Conservation (phyloP, 1,140 invertebrate genomes). For the Magallana angulata region DNA sequence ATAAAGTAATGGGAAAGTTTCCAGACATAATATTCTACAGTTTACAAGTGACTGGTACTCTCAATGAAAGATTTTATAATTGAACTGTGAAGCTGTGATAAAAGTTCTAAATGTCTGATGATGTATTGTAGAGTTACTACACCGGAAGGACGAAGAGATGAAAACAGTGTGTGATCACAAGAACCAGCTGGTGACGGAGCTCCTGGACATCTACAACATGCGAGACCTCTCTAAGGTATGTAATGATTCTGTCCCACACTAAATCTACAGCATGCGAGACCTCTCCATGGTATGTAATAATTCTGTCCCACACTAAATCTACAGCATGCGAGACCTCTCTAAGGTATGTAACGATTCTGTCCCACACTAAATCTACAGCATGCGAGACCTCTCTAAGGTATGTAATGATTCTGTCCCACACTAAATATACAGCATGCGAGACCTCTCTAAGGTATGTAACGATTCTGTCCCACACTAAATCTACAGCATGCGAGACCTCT, state of each 20-base stretch:
- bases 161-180: constrained; percentile 92
- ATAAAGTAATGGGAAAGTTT: no score
- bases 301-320: constrained; percentile 74
- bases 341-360: not conserved
- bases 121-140: constrained; percentile 83
- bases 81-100: no score
- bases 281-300: constrained; percentile 1
- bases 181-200: constrained; percentile 88
- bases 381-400: constrained; percentile 45
- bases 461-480: no score
- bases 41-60: no score
- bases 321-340: constrained; percentile 55
- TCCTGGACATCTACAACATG: constrained; percentile 83
- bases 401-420: not conserved
- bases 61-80: no score
- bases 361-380: constrained; percentile 76
- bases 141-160: constrained; percentile 91
- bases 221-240: constrained; percentile 43
- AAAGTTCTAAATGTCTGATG: no score
- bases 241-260: not conserved
- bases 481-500: no score
- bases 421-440: no score
- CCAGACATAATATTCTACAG: no score
- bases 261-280: constrained; percentile 76
- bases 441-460: no score